Conservation (phyloP, 2,797 vertebrate genomes). For the Pangasius mekongensis region DNA sequence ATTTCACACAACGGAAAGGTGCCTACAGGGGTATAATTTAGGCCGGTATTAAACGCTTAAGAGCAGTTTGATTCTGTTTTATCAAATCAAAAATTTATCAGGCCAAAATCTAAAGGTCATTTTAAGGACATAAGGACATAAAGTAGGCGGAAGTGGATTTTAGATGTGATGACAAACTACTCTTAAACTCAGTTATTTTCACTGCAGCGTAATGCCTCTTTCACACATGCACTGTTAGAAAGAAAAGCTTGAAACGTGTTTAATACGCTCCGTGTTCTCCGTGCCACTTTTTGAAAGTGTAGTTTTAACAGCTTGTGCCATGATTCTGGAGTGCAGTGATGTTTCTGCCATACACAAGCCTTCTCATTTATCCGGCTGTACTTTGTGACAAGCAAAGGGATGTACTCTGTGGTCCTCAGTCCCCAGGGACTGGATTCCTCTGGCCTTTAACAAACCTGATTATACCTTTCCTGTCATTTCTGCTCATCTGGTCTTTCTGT, state of each 20-base stretch:
- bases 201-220: neutral
- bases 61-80: neutral
- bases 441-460: conserved; percentile 7
- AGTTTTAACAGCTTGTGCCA: too few species aligned
- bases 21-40: neutral
- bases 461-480: conserved; percentile 18
- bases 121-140: neutral
- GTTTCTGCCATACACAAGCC: neutral
- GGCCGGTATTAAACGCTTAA: neutral
- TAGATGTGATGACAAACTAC: neutral
- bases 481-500: conserved; percentile 25
- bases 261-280: neutral
- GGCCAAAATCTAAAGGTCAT: neutral
- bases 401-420: neutral
- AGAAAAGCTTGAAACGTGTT: neutral
- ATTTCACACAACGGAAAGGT: neutral
- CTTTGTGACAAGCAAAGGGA: neutral
- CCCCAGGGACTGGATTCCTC: neutral
- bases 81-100: neutral
- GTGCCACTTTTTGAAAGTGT: neutral
- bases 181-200: neutral
- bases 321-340: neutral
- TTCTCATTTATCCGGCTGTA: neutral
- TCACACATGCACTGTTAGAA: neutral
- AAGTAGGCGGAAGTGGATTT: neutral